Conservation (phyloP, 64 coral and sea anemone genomes). For the Pocillopora damicornis region DNA sequence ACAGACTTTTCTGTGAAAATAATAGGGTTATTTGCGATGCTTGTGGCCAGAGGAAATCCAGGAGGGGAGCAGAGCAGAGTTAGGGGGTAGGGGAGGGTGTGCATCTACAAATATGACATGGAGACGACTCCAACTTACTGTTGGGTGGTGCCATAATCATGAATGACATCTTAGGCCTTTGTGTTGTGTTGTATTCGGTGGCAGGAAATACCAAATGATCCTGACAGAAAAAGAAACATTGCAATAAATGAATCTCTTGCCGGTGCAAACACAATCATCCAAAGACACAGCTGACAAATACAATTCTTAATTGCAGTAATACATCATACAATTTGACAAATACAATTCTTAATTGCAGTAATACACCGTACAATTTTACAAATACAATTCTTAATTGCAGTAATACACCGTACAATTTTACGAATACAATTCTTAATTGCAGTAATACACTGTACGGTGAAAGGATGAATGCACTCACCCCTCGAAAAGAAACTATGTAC, state of each 20-base stretch:
- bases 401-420: background rate
- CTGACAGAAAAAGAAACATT: constrained; percentile 10
- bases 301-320: no score
- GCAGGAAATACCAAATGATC: constrained; percentile 95
- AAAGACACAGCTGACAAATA: background rate
- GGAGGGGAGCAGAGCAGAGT: no score
- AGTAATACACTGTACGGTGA: background rate
- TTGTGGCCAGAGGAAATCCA: no score
- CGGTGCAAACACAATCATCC: background rate
- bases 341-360: no score
- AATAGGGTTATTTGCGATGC: no score
- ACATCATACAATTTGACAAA: no score
- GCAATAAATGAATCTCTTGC: background rate
- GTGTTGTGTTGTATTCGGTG: constrained; percentile 72
- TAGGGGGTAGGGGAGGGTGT: no score
- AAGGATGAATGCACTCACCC: constrained; percentile 35
- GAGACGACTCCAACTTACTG: constrained; percentile 52
- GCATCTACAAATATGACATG: background rate
- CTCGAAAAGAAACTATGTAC: constrained; percentile 90
- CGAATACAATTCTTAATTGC: background rate
- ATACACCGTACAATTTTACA: background rate
- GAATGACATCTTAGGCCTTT: constrained; percentile 95
- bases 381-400: background rate
- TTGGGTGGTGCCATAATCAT: constrained; percentile 88
- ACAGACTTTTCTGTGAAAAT: no score